Conservation (phyloP, 2,888 invertebrate genomes). For the Lagria hirta region DNA sequence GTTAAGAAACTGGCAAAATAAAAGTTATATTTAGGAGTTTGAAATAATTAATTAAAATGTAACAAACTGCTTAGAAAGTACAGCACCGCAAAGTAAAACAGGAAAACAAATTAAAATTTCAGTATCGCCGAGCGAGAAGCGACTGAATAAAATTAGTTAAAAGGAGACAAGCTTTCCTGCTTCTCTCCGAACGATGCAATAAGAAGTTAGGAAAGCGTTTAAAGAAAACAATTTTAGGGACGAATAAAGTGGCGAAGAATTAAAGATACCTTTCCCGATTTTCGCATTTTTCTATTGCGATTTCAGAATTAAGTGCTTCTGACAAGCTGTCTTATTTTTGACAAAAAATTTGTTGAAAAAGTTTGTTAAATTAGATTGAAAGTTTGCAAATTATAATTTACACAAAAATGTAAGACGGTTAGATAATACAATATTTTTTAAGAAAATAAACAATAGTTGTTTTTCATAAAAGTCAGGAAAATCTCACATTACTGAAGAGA, state of each 20-base stretch:
- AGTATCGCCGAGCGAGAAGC: conserved; percentile 37
- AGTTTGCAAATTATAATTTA: too few species aligned
- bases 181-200: conserved; percentile 29
- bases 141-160: conserved; percentile 36
- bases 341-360: too few species aligned
- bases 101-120: conserved; percentile 43
- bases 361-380: too few species aligned
- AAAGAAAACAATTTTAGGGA: conserved; percentile 45
- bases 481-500: too few species aligned
- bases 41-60: conserved; percentile 48
- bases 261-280: conserved; percentile 37
- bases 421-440: too few species aligned
- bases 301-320: too few species aligned
- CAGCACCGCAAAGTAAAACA: conserved; percentile 34
- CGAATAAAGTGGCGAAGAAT: conserved; percentile 39
- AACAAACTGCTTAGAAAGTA: conserved; percentile 41
- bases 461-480: too few species aligned
- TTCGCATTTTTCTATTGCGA: too few species aligned
- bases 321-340: too few species aligned
- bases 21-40: conserved; percentile 37
- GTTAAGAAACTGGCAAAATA: conserved; percentile 28
- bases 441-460: too few species aligned
- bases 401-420: too few species aligned
- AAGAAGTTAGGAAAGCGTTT: conserved; percentile 45
- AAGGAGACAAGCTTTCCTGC: conserved; percentile 24